Evolutionary conservation across 2,888 invertebrate genomes (phyloP), one percentile per base, ranked within the genome.

Genomic region (Tolmerus cingulatus): DNA sequence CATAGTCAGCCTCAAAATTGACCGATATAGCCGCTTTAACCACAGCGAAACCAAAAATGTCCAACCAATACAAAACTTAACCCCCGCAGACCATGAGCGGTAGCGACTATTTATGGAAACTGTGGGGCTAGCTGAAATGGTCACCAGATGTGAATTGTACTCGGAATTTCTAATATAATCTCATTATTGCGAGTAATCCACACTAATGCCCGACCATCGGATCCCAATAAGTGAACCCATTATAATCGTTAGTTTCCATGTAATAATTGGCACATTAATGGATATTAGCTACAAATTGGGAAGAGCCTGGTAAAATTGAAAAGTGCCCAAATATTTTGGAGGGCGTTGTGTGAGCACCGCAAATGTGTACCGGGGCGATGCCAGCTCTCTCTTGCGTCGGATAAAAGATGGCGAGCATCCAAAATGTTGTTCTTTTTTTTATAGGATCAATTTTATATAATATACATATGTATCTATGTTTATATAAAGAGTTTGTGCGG

Each of bases 201-300:
- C 82, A 34, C 57, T 82, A 85, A 85, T 85, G 74, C 57, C 19
- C 46, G 85, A 46, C 14, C 74, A 74, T 46, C 19, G 30, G 19
- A 43, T 23, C 19, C 46, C 46, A 74, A 85, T 85, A 74, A 85
- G 43, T 34, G 66, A 66, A 23, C 43, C 27, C 27, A 37, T 74
- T 85, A 74, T 85, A 74, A 85, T 74, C 74, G 85, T 74, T 74
- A 85, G 46, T 74, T 37, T 27, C 85, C 66, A 66, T 66, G 66
- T 85, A 85, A 85, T 85, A 85, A 85, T 85, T 85, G 85, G 74
- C 85, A 74, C 85, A 74, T 85, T 85, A 85, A 85, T 74, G 85
- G 74, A 85, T 85, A 85, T 85, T 85, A 74, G 85, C 74, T 74
- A 74, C 85, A 85, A 85, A 74, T 85, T 85, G 74, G 66, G 66